Percentiles rank a stretch among this genome's conserved stretches.
Evolutionary conservation across 2,113 vertebrate genomes (phyloP).

Genomic region (Chelonoidis abingdonii): DNA sequence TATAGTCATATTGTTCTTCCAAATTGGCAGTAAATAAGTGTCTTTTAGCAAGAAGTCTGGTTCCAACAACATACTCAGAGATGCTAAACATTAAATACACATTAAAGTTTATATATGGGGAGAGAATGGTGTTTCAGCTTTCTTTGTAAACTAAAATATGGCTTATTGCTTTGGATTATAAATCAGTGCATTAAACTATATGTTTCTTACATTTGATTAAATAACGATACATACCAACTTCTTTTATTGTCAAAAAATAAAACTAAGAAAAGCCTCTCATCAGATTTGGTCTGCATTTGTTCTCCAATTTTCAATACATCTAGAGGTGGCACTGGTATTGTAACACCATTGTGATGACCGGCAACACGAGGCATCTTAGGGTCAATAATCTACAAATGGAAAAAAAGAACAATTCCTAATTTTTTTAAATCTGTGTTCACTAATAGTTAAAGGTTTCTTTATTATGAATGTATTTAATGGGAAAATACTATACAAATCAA

Average conservation of each 20-base stretch:
- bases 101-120: not conserved
- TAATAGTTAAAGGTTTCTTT: not conserved
- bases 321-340: slow-evolving; percentile 94
- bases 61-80: not conserved
- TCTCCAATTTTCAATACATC: slow-evolving; percentile 95
- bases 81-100: not conserved
- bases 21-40: not conserved
- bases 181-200: not conserved
- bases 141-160: not conserved
- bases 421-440: not conserved
- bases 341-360: slow-evolving; percentile 96
- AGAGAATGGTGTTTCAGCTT: not conserved
- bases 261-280: slow-evolving; percentile 94
- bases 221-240: slow-evolving; percentile 89
- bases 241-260: slow-evolving; percentile 99
- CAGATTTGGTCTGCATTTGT: slow-evolving; percentile 98
- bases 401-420: not conserved
- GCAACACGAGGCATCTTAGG: slow-evolving; percentile 97
- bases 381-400: slow-evolving; percentile 89
- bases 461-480: not conserved
- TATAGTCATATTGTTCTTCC: not conserved
- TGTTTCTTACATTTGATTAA: not conserved
- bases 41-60: not conserved
- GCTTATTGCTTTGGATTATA: not conserved
- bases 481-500: not conserved